phyloP scores from a whole-genome alignment of 2,797 vertebrate species.

The Leontocebus nigricollis region DNA sequence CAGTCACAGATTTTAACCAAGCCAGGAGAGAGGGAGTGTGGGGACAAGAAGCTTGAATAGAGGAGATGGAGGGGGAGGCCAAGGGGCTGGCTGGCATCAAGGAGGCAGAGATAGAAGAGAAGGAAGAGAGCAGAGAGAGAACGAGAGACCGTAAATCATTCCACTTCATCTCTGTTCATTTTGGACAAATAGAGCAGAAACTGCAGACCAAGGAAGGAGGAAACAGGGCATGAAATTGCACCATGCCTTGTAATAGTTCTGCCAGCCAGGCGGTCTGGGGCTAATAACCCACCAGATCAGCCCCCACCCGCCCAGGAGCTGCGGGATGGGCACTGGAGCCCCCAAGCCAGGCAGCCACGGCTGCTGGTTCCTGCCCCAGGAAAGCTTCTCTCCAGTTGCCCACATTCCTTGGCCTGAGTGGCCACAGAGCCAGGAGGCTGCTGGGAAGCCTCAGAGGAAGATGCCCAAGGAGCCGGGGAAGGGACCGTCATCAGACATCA shows the following conservation, averaged over 20 bases:
- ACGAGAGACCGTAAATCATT: slow-evolving; percentile 69
- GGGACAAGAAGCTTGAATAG: not conserved
- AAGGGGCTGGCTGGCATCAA: fast-evolving
- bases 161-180: slow-evolving; percentile 76
- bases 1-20: not conserved
- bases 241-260: slow-evolving; percentile 47
- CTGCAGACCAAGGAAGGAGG: slow-evolving; percentile 62
- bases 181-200: slow-evolving; percentile 83
- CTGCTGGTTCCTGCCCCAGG: not conserved
- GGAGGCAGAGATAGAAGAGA: not conserved
- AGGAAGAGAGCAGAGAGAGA: not conserved
- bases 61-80: fast-evolving
- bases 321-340: not conserved
- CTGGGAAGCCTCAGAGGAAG: not conserved
- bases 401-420: not conserved
- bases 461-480: not conserved
- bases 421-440: not conserved
- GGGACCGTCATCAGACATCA: slow-evolving; percentile 43
- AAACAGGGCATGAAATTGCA: slow-evolving; percentile 78
- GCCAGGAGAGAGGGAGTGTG: too few relatives aligned
- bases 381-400: not conserved
- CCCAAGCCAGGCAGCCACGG: fast-evolving
- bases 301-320: not conserved
- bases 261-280: not conserved
- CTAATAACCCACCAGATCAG: slow-evolving; percentile 15